Conservation (phyloP, 23 tunicate genomes). For the Halocynthia roretzi region DNA sequence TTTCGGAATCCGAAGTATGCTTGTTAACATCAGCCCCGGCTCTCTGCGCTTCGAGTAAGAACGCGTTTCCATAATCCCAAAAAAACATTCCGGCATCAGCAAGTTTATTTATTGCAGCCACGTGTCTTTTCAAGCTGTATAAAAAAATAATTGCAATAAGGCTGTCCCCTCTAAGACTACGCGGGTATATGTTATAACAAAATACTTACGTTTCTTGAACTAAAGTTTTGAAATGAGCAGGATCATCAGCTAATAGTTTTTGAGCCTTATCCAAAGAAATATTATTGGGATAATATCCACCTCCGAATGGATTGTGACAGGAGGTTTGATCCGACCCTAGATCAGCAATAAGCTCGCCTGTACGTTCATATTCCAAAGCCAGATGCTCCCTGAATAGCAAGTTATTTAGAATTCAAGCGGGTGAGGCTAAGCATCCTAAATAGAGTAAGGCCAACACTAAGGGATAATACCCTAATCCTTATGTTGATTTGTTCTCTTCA, state of each 20-base stretch:
- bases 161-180: background rate
- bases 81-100: slow-evolving; percentile 80
- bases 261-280: slow-evolving; percentile 43
- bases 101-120: slow-evolving; percentile 68
- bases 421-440: too few relatives aligned
- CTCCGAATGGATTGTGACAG: slow-evolving; percentile 85
- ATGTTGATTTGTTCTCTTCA: too few relatives aligned
- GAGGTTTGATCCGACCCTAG: slow-evolving; percentile 98
- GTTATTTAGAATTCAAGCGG: too few relatives aligned
- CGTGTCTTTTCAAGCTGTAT: slow-evolving; percentile 70
- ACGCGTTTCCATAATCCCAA: slow-evolving; percentile 99
- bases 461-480: too few relatives aligned
- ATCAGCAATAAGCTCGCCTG: slow-evolving; percentile 76
- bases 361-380: slow-evolving; percentile 43
- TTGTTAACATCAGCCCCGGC: slow-evolving; percentile 79
- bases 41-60: slow-evolving; percentile 71
- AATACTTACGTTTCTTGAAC: slow-evolving; percentile 73
- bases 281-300: slow-evolving; percentile 90
- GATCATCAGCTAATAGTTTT: slow-evolving; percentile 36
- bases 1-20: slow-evolving; percentile 29
- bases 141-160: too few relatives aligned
- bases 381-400: slow-evolving; percentile 55
- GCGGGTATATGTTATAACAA: background rate
- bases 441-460: too few relatives aligned
- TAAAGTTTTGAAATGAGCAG: slow-evolving; percentile 34